Evolutionary conservation across 2,113 vertebrate species (phyloP), one percentile per base, ranked within the genome.

Genomic region (Sardina pilchardus): DNA sequence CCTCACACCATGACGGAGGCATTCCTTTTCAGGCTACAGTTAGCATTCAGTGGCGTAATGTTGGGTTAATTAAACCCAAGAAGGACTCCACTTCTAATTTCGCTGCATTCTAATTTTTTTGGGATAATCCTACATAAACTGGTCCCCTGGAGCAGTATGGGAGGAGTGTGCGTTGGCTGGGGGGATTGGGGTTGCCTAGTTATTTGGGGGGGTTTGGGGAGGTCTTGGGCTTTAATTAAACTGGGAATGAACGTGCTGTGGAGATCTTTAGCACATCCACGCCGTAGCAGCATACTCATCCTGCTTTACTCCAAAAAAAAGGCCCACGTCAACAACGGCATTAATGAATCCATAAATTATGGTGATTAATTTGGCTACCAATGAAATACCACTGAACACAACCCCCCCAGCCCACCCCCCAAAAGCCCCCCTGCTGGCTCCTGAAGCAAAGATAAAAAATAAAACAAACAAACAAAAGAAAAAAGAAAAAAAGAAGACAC

Each of bases 401-500:
- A 8, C 45, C 12, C 0, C 4, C 45, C 53, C 14, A 8, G 1
- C 24, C 24, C 59, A 1, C 6, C 6, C 24, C 59, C n/a, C 59
- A 67, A 59, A 59, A 21, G 4, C 19, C 59, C 59, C 59, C 59
- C 21, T 24, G 24, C 59, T n/a, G 19, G 59, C 59, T 56, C 4
- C 14, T 16, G 17, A 56, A 56, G 19, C 50, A 56, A 56, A 56
- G 4, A 48, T 16, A 6, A 1, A 16, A 48, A 16, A 48, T 1
- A 48, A 48, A 48, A 48, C 1, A 19, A 17, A 56, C 50, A 9
- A 47, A 85, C 42, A 50, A 81, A 48, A 83, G n/a, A 24, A 17
- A 71, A 3, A 30, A 10, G 12, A 9, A 47, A 1, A 10, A 71
- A 71, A 71, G 16, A 34, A 14, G 10, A 50, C 95, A 92, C 88